These are phyloP conservation scores for Oreochromis aureus DNA, from an alignment of 2,113 vertebrate genomes.

Conservation along the genomic window DNA sequence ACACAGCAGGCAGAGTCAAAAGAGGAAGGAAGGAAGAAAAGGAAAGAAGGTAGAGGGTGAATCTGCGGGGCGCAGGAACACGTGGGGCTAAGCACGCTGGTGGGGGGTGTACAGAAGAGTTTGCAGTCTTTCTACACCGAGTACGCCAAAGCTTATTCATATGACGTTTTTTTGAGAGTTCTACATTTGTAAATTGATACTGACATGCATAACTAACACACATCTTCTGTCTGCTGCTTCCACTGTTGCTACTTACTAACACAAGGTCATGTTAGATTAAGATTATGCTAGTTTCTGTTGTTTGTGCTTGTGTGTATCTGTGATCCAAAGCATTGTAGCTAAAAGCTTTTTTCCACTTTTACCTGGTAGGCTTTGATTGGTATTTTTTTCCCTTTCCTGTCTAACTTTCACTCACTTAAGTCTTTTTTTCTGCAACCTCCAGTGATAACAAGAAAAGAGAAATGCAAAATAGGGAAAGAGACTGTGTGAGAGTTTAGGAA, in stretches of 20 bases:
- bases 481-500: not conserved
- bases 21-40: constrained; percentile 18
- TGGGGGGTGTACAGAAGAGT: not conserved
- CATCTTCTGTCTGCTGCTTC: constrained; percentile 16
- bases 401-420: not conserved
- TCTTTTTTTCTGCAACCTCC: not conserved
- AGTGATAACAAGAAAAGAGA: not conserved
- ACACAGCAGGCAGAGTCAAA: constrained; percentile 5
- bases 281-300: constrained; percentile 29
- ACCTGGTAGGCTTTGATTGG: constrained; percentile 22
- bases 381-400: not conserved
- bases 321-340: constrained; percentile 43
- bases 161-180: constrained; percentile 47
- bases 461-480: not conserved
- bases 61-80: not conserved
- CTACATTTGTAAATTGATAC: constrained; percentile 65
- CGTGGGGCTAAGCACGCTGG: not conserved
- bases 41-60: constrained; percentile 1
- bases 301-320: constrained; percentile 42
- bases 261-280: constrained; percentile 32
- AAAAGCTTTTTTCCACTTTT: constrained; percentile 26
- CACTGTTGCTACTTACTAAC: constrained; percentile 49
- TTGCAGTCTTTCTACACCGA: constrained; percentile 37
- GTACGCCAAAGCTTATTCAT: constrained; percentile 52
- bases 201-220: constrained; percentile 37